A percentile compares a stretch with the other conserved stretches of the same genome.
Conservation (phyloP, 2,888 invertebrate species). For the Mesodorylaimus sp. region DNA sequence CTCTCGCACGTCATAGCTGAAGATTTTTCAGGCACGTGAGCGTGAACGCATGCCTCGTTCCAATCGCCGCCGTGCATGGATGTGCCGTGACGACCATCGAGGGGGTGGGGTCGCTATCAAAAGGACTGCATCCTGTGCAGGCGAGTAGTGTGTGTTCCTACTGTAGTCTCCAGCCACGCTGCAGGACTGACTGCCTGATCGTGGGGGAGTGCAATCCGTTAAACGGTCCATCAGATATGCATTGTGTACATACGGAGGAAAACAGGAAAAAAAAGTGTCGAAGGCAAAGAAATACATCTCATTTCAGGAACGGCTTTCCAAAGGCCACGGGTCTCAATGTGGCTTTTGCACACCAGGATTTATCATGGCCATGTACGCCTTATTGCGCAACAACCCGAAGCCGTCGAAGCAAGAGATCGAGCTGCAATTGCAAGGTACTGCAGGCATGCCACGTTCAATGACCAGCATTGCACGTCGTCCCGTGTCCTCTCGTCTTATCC, state of each 20-base stretch:
- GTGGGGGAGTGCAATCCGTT: no score
- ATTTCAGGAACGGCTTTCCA: constrained; percentile 45
- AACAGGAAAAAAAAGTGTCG: no score
- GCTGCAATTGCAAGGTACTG: constrained; percentile 45
- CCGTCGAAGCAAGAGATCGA: constrained; percentile 43
- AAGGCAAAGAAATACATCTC: no score
- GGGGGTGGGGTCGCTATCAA: constrained; percentile 65
- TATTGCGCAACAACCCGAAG: constrained; percentile 51
- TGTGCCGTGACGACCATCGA: constrained; percentile 75
- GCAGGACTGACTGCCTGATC: no score
- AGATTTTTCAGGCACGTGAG: not conserved
- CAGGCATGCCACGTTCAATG: not conserved
- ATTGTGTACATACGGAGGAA: no score
- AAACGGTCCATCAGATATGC: no score
- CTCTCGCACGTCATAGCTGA: no score
- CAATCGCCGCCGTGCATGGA: constrained; percentile 67
- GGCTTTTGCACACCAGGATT: constrained; percentile 90
- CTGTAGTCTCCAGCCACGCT: no score
- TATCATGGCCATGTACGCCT: constrained; percentile 86
- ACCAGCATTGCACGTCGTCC: not conserved
- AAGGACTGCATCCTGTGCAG: constrained; percentile 60
- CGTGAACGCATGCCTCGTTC: constrained; percentile 72
- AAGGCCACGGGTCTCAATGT: constrained; percentile 80
- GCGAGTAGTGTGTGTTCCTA: constrained; percentile 11
- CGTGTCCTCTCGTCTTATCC: not conserved